These are phyloP conservation scores for Cyaniris semiargus DNA, from an alignment of 2,888 invertebrate genomes.

Conservation along the genomic window DNA sequence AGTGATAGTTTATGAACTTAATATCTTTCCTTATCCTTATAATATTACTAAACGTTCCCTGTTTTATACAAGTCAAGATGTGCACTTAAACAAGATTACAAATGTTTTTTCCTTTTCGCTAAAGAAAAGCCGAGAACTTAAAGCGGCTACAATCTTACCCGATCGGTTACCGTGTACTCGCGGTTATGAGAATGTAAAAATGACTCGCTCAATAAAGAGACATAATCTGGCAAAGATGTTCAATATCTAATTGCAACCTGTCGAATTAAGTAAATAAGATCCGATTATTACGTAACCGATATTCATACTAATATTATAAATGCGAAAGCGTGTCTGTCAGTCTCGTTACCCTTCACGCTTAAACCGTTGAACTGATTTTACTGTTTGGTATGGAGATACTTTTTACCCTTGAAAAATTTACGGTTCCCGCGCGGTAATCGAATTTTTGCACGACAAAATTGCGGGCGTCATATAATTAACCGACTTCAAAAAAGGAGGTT, in stretches of 20 bases:
- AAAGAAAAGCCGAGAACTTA: slow-evolving; percentile 48
- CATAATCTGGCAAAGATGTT: not conserved
- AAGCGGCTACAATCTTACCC: slow-evolving; percentile 61
- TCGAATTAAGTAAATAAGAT: not conserved
- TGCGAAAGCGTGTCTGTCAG: too few relatives aligned
- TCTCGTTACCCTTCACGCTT: too few relatives aligned
- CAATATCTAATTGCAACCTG: not conserved
- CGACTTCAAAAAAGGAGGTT: too few relatives aligned
- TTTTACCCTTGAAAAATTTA: too few relatives aligned
- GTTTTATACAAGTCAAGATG: slow-evolving; percentile 51
- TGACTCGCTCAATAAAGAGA: slow-evolving; percentile 68
- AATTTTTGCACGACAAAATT: too few relatives aligned
- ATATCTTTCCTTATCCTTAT: slow-evolving; percentile 50
- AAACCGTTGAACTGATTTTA: too few relatives aligned
- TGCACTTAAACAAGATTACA: slow-evolving; percentile 57
- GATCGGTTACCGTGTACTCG: slow-evolving; percentile 62
- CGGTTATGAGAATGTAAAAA: slow-evolving; percentile 64
- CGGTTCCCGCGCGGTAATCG: too few relatives aligned
- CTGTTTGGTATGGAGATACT: too few relatives aligned
- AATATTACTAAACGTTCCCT: slow-evolving; percentile 52
- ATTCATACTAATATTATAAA: not conserved
- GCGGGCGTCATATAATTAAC: too few relatives aligned
- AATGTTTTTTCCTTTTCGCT: slow-evolving; percentile 47
- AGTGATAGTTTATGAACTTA: slow-evolving; percentile 37
- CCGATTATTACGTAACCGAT: not conserved